A percentile compares a stretch with the other conserved stretches of the same genome.
Conservation (phyloP, 2,888 invertebrate genomes). For the Blastobasis adustella region DNA sequence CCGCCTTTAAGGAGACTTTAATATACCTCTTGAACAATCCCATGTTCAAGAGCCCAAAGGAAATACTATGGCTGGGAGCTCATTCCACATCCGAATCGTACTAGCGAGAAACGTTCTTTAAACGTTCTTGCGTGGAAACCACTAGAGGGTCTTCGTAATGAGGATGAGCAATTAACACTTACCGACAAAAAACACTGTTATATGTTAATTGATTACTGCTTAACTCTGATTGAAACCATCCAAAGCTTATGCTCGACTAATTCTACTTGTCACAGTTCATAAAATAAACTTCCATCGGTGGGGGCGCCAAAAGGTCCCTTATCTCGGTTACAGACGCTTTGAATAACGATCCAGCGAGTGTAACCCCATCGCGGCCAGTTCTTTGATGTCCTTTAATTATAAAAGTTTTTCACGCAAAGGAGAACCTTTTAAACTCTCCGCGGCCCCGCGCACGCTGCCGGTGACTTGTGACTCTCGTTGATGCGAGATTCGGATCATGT, state of each 20-base stretch:
- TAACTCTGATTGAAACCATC: neutral
- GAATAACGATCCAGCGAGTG: slow-evolving; percentile 65
- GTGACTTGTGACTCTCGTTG: slow-evolving; percentile 16
- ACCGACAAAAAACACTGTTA: too few species aligned
- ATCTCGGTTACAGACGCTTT: slow-evolving; percentile 64
- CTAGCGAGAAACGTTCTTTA: too few species aligned
- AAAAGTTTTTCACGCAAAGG: slow-evolving; percentile 65
- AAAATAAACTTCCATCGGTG: slow-evolving; percentile 58
- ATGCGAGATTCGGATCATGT: slow-evolving; percentile 17
- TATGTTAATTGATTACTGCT: too few species aligned
- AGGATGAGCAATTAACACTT: too few species aligned
- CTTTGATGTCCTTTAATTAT: slow-evolving; percentile 73
- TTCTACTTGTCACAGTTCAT: slow-evolving; percentile 53
- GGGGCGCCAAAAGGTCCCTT: slow-evolving; percentile 61
- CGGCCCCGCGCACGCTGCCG: slow-evolving; percentile 18
- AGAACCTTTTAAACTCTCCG: slow-evolving; percentile 37
- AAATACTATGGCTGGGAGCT: too few species aligned
- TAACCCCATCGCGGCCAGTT: slow-evolving; percentile 61
- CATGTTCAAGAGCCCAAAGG: too few species aligned
- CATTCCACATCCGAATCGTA: too few species aligned
- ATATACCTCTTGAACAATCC: too few species aligned
- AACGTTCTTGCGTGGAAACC: too few species aligned
- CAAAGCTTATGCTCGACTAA: slow-evolving; percentile 21
- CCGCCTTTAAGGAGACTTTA: too few species aligned
- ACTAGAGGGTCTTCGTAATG: too few species aligned